These are phyloP conservation scores for Crotalus tigris DNA, from an alignment of 2,113 vertebrate genomes.

Conservation along the genomic window DNA sequence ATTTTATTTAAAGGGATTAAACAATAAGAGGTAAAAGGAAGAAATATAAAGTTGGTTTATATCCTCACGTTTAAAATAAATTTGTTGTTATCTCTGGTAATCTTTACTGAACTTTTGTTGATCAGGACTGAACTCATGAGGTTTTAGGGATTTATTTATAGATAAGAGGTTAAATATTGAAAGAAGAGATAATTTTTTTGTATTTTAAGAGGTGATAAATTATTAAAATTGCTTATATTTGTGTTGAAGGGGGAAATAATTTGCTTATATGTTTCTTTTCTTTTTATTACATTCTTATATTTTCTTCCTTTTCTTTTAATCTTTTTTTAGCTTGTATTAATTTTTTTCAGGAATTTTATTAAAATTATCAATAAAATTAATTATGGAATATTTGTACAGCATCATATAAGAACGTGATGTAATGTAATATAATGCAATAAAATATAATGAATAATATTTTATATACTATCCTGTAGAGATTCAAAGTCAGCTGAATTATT, in stretches of 20 bases:
- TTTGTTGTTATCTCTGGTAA: neutral
- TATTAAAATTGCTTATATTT: too few species aligned
- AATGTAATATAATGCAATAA: too few species aligned
- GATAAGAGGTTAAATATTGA: neutral
- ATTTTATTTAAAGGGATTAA: neutral
- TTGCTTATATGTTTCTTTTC: too few species aligned
- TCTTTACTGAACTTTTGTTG: neutral
- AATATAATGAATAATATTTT: too few species aligned
- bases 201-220: neutral
- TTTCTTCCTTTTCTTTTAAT: too few species aligned
- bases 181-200: neutral
- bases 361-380: too few species aligned
- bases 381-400: too few species aligned
- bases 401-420: too few species aligned
- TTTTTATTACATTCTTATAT: too few species aligned
- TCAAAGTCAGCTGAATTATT: conserved; percentile 15
- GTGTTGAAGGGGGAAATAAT: too few species aligned
- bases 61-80: neutral
- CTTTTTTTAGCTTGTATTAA: too few species aligned
- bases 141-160: neutral
- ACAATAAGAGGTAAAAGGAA: neutral
- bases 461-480: neutral
- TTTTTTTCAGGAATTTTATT: too few species aligned
- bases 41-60: neutral
- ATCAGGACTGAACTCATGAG: neutral